A percentile compares a stretch with the other conserved stretches of the same genome.
phyloP scores from a whole-genome alignment of 2,888 invertebrate species.

The Aethes cnicana region DNA sequence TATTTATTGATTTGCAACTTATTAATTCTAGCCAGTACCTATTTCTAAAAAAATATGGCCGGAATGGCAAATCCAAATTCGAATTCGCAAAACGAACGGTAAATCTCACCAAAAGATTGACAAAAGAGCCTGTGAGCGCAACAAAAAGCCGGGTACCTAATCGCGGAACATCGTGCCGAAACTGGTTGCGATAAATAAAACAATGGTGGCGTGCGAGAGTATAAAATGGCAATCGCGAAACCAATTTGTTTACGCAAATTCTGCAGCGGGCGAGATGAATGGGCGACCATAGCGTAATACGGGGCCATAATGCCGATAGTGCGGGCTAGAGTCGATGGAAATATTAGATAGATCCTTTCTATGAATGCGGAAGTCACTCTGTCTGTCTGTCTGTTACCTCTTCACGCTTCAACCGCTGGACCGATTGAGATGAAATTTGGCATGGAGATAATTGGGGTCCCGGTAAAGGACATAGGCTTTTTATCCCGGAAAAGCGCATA shows the following conservation, averaged over 20 bases:
- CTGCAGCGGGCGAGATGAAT: constrained; percentile 81
- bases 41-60: too few species aligned
- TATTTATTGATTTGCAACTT: too few species aligned
- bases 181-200: constrained; percentile 81
- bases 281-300: constrained; percentile 80
- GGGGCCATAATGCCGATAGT: constrained; percentile 51
- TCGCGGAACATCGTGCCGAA: constrained; percentile 74
- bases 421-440: too few species aligned
- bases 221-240: constrained; percentile 83
- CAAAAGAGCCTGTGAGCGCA: constrained; percentile 75
- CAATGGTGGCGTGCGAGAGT: constrained; percentile 79
- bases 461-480: too few species aligned
- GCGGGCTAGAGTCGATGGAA: constrained; percentile 26
- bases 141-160: constrained; percentile 75
- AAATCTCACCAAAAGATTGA: constrained; percentile 63
- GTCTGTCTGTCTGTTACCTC: too few species aligned
- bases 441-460: too few species aligned
- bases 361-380: too few species aligned
- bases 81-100: constrained; percentile 36
- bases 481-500: too few species aligned
- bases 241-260: constrained; percentile 83
- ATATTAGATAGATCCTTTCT: too few species aligned
- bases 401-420: too few species aligned
- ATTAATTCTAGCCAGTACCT: too few species aligned
- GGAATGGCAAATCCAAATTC: background rate